Conservation (phyloP, 2,888 invertebrate genomes). For the Linnaemya vulpina region DNA sequence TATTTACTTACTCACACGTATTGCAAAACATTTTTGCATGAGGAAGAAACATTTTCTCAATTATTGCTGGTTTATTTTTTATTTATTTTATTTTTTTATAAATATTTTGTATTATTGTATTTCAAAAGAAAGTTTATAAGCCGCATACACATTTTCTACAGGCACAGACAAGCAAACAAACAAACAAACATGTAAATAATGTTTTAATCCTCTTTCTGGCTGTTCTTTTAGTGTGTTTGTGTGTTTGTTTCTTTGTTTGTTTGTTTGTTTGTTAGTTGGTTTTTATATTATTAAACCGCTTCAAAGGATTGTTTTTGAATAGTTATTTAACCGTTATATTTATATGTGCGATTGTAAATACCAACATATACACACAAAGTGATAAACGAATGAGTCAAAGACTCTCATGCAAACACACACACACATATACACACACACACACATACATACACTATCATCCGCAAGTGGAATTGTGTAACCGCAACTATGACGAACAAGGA, state of each 20-base stretch:
- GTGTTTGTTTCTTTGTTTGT: too few species aligned
- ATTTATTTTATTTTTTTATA: too few species aligned
- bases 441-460: background rate
- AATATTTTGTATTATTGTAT: constrained; percentile 7
- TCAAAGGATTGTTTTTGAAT: constrained; percentile 45
- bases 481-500: too few species aligned
- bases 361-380: background rate
- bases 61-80: too few species aligned
- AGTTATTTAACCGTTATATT: constrained; percentile 35
- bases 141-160: constrained; percentile 23
- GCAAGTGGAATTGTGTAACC: background rate
- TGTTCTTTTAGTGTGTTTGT: background rate
- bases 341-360: background rate
- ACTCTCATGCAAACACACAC: background rate
- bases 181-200: constrained; percentile 4
- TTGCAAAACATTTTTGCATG: too few species aligned
- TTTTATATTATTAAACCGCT: constrained; percentile 36
- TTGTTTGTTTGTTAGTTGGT: constrained; percentile 9
- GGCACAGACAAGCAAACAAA: constrained; percentile 9
- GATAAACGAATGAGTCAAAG: background rate
- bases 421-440: background rate
- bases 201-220: constrained; percentile 35
- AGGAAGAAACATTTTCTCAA: background rate
- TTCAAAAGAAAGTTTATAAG: constrained; percentile 46
- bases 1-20: too few species aligned